phyloP scores from a whole-genome alignment of 2,888 invertebrate species.

The Nysson spinosus region DNA sequence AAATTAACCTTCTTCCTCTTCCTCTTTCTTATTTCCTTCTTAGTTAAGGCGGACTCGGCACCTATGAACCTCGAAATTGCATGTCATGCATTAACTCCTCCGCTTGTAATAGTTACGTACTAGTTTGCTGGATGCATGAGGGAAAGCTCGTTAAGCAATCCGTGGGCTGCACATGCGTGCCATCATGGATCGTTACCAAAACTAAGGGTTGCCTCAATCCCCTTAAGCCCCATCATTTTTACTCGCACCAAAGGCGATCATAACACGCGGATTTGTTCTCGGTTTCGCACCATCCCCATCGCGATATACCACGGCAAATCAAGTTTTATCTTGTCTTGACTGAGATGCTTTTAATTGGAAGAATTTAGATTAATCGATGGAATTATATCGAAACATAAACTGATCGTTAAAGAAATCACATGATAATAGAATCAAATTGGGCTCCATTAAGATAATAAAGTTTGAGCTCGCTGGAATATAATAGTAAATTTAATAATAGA shows the following conservation, averaged over 20 bases:
- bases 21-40: not conserved
- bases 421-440: no score
- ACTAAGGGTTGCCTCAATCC: conserved; percentile 38
- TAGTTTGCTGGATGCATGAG: conserved; percentile 41
- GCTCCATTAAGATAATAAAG: no score
- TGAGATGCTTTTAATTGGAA: no score
- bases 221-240: conserved; percentile 25
- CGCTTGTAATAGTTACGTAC: conserved; percentile 23
- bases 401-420: no score
- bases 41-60: not conserved
- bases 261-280: not conserved
- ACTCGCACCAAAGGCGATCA: not conserved
- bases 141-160: conserved; percentile 46
- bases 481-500: no score
- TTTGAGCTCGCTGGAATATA: no score
- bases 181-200: conserved; percentile 47
- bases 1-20: not conserved
- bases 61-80: conserved; percentile 1
- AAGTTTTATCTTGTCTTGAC: no score
- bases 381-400: no score
- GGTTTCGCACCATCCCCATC: not conserved
- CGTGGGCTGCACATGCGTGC: conserved; percentile 42
- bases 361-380: no score
- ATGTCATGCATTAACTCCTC: conserved; percentile 22
- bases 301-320: not conserved